Evolutionary conservation across 2,113 vertebrate genomes (phyloP), one percentile per base, ranked within the genome.

Genomic region (Eupsittula cactorum): DNA sequence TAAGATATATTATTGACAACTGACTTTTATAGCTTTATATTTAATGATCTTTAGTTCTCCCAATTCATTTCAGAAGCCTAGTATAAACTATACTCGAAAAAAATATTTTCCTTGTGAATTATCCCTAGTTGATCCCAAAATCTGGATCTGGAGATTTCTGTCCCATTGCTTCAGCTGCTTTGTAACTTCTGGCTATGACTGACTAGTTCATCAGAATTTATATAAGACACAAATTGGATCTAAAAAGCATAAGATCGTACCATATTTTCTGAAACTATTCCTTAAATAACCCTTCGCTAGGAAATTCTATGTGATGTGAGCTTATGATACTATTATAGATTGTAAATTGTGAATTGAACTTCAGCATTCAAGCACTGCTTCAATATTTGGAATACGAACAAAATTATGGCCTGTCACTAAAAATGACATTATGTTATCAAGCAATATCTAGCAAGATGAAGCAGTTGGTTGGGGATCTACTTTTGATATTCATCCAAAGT

Each of bases 401-500:
- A 97, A 98, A 95, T 97, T 94, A 86, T 62, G 33, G 92, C 95
- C 95, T 97, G 92, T 90, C 95, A 92, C 79, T 97, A 70, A 77
- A 88, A 96, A 83, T 97, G 90, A 96, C 95, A 96, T 67, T 88
- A 57, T 91, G 86, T 97, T 95, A 96, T 65, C 93, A 92, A 96
- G 92, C 82, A 80, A 69, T 95, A 95, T 70, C 95, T 97, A 96
- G 95, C 93, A 95, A 91, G 87, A 92, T 62, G 80, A 79, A 88
- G 79, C 63, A 89, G 60, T 76, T 95, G 88, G 73, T 93, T 17
- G 42, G 23, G 69, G 57, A 86, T 94, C 93, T 96, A 94, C 78
- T 95, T 86, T 50, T 97, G 97, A 79, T 88, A 97, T 33, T 83
- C 50, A 88, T 95, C 97, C 97, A 96, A 97, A 97, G 91, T 86